Evolutionary conservation across 2,797 vertebrate genomes (phyloP), one percentile per base, ranked within the genome.

Genomic region (Delichon dasypus): DNA sequence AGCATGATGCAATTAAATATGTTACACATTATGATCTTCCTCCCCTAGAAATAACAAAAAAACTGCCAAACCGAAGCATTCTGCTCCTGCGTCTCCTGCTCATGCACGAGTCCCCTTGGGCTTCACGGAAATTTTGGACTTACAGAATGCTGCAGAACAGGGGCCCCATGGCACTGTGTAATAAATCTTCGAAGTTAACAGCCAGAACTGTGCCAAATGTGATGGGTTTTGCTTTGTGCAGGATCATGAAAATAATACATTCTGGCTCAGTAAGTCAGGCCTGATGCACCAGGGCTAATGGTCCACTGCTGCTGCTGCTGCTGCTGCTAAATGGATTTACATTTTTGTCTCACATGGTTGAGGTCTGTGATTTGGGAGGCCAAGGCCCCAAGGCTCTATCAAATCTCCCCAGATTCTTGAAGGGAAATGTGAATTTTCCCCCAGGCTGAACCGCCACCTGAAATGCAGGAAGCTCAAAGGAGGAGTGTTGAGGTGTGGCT

Each of bases 151-250:
- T 92, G 89, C 86, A 48, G 86, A 96, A 73, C 86, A 10, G 93
- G 77, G 95, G 88, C 90, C 94, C 86, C 92, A 82, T 96, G 95
- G 94, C 94, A 95, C 94, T 13, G 79, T 87, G 90, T 67, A 93
- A 95, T 95, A 96, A 95, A 95, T 96, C 94, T 88, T 77, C 74
- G 71, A 93, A 96, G 90, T 89, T 96, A 96, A 96, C 94, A 95
- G 95, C 83, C 94, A 96, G 95, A 95, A 96, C 95, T 92, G 94
- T 95, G 93, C 96, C 94, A 87, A 95, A 96, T 95, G 93, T 32
- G 94, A 96, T 96, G 92, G 94, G 94, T 79, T 95, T 93, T 96
- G 94, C 95, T 95, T 90, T 90, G 92, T 11, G 30, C 84, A 93
- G 93, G 92, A 91, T 94, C 74, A 73, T 70, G 93, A 94, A 94